phyloP scores from a whole-genome alignment of 2,797 vertebrate genomes.

The Cyclopterus lumpus region DNA sequence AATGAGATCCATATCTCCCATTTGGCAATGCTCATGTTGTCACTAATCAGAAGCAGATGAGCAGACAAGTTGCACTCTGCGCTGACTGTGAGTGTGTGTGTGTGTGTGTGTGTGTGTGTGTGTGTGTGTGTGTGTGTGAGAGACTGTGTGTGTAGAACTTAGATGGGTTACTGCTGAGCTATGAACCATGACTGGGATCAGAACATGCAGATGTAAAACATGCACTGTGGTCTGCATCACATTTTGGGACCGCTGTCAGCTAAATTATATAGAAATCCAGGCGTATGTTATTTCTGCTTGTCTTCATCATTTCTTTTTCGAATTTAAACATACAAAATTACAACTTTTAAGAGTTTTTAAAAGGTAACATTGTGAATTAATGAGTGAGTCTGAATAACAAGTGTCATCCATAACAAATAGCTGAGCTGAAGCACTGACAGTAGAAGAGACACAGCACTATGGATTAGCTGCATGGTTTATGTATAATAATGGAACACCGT shows the following conservation, averaged over 20 bases:
- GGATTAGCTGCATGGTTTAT: neutral
- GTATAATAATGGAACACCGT: neutral
- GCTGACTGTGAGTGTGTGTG: constrained; percentile 29
- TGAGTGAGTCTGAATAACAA: constrained; percentile 2
- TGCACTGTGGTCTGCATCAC: constrained; percentile 31
- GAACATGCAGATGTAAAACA: constrained; percentile 53
- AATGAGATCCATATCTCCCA: constrained; percentile 85
- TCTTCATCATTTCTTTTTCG: constrained; percentile 11
- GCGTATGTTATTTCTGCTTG: neutral
- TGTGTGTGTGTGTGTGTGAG: constrained; percentile 13
- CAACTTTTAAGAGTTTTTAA: neutral
- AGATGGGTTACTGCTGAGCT: constrained; percentile 45
- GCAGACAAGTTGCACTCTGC: constrained; percentile 67
- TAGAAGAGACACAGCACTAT: neutral
- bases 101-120: constrained; percentile 30
- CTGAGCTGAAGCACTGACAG: constrained; percentile 25
- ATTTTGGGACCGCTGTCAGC: constrained; percentile 33
- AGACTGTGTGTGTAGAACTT: constrained; percentile 29
- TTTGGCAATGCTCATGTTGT: constrained; percentile 79
- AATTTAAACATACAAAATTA: neutral
- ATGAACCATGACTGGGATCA: constrained; percentile 55
- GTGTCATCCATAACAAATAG: constrained; percentile 52
- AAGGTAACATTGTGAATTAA: neutral
- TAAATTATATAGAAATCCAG: constrained; percentile 18
- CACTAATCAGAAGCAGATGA: constrained; percentile 85